Evolutionary conservation across 1,140 invertebrate genomes (phyloP).

Genomic region (Leptinotarsa lineolata): DNA sequence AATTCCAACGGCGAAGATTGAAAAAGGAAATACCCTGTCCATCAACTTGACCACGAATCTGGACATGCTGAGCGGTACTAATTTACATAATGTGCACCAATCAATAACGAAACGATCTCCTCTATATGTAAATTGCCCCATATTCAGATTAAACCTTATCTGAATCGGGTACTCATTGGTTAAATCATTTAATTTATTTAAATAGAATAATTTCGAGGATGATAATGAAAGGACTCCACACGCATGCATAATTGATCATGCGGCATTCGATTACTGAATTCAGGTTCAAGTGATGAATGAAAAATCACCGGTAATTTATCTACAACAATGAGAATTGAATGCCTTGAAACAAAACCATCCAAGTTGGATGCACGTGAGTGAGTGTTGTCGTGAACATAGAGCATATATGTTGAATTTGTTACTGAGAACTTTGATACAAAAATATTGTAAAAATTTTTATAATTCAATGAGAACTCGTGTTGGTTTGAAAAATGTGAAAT

Average conservation of each 20-base stretch:
- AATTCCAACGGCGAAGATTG: too few species aligned
- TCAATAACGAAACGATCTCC: constrained; percentile 2
- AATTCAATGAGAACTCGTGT: too few species aligned
- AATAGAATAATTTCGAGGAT: not conserved
- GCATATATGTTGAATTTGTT: too few species aligned
- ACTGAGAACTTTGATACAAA: too few species aligned
- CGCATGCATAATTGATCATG: constrained; percentile 1
- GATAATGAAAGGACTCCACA: not conserved
- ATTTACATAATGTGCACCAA: constrained; percentile 1
- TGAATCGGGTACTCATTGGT: not conserved
- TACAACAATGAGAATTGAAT: too few species aligned
- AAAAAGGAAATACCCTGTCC: not conserved
- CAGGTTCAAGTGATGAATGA: not conserved
- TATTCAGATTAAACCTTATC: not conserved
- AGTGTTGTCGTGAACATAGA: too few species aligned
- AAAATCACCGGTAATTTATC: not conserved
- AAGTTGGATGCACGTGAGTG: too few species aligned
- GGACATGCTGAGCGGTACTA: constrained; percentile 4
- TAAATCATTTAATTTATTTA: constrained; percentile 7
- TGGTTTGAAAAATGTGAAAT: too few species aligned
- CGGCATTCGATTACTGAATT: not conserved
- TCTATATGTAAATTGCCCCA: constrained; percentile 8
- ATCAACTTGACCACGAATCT: constrained; percentile 3
- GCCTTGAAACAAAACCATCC: too few species aligned
- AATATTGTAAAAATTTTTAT: too few species aligned